Percentiles rank a stretch among this genome's conserved stretches.
Evolutionary conservation across 2,888 invertebrate genomes (phyloP).

Genomic region (Mayetiola destructor): DNA sequence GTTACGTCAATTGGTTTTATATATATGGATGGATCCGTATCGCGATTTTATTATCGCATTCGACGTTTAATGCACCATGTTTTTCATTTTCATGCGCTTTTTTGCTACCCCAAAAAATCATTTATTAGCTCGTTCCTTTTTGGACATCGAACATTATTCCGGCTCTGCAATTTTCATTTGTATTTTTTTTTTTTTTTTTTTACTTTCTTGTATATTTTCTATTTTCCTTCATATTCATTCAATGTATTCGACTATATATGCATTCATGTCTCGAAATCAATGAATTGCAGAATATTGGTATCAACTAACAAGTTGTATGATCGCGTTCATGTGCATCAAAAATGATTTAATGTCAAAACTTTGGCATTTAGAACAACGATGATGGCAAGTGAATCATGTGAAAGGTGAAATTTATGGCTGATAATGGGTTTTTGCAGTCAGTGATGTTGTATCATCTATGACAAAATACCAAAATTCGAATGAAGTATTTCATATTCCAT

Average conservation of each 20-base stretch:
- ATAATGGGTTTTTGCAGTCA: conserved; percentile 1
- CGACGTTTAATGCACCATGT: conserved; percentile 10
- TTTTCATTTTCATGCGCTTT: conserved; percentile 1
- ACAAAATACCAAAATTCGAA: no score
- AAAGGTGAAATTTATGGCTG: conserved; percentile 6
- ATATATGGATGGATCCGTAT: conserved; percentile 10
- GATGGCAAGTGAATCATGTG: conserved; percentile 1
- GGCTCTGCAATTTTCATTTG: conserved; percentile 3
- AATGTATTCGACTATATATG: no score
- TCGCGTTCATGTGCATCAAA: conserved; percentile 13
- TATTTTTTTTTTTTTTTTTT: no score
- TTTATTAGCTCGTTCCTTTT: conserved; percentile 9
- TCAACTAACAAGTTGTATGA: no score
- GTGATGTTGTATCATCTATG: not conserved
- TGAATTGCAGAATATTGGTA: no score
- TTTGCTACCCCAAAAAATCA: no score
- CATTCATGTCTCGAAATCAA: not conserved
- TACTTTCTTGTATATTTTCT: no score
- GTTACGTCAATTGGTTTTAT: not conserved
- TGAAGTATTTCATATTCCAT: no score
- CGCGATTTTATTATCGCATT: conserved; percentile 13
- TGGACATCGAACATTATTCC: not conserved
- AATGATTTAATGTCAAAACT: conserved; percentile 15
- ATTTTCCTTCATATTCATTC: no score
- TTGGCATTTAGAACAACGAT: not conserved